Evolutionary conservation across 2,113 vertebrate species (phyloP).

Genomic region (Anser brachyrhynchus): DNA sequence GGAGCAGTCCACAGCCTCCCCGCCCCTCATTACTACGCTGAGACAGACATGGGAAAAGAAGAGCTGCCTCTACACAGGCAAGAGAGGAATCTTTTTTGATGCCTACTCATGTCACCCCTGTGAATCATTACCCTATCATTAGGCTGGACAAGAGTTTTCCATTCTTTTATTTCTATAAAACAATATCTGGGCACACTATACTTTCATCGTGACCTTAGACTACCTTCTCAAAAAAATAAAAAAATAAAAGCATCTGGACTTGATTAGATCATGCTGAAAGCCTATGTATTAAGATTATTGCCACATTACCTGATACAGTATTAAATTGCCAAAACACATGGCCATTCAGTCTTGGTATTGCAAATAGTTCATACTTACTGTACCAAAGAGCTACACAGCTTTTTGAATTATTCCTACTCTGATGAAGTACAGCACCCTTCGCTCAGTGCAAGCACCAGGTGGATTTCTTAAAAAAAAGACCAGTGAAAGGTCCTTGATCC

Average conservation of each 20-base stretch:
- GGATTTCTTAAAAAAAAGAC: not conserved
- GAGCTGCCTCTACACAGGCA: not conserved
- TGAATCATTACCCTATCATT: not conserved
- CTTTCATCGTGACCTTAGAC: not conserved
- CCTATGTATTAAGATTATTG: not conserved
- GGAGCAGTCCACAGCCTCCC: not conserved
- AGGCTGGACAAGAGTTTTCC: not conserved
- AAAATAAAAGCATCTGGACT: not conserved
- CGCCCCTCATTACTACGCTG: rapidly evolving
- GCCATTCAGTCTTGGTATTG: not conserved
- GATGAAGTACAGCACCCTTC: not conserved
- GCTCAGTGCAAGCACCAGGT: not conserved
- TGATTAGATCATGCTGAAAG: not conserved
- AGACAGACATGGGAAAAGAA: not conserved
- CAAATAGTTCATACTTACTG: not conserved
- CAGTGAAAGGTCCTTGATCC: not conserved
- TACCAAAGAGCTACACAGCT: not conserved
- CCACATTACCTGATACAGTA: not conserved
- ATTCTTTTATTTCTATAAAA: not conserved
- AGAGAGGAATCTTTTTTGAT: not conserved
- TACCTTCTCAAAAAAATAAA: not conserved
- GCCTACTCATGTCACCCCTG: not conserved
- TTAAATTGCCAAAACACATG: not conserved
- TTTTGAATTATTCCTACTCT: not conserved
- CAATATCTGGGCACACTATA: not conserved